Base-by-base conservation (phyloP, 2,797 vertebrate species). In the Steatocranus sp. region DNA sequence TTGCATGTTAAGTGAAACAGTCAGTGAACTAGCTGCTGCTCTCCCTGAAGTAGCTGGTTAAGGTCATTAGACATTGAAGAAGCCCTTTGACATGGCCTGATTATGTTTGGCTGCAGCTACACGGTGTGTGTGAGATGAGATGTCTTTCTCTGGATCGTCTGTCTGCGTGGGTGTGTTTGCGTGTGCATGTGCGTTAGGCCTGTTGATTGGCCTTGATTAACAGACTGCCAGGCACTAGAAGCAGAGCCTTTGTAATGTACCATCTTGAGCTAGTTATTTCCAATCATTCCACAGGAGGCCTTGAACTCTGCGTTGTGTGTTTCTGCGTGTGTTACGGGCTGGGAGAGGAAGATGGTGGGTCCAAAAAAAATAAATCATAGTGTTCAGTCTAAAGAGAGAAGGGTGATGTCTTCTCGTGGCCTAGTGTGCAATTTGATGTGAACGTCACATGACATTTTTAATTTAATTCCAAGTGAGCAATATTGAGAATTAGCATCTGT, bases 201-300 rank as follows among this genome's bases (percentile, higher is more conserved):
- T 91, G 92, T 89, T 95, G 95, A 95, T 95, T 95, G 94, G 90
- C 85, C 80, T 89, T 96, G 94, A 96, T 95, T 94, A 94, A 92
- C 88, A 87, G 89, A 90, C 92, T 84, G 79, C 86, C 77, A 86
- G 87, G 87, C 84, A 83, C 86, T 88, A 84, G 83, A 84, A 83
- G 84, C 83, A 91, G 89, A 90, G 87, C 66, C 82, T 86, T 83
- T 89, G 76, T 89, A 85, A 86, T 81, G 70, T 75, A 54, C 92
- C 95, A 96, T 96, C 93, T 96, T 96, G 96, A 96, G 93, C 91
- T 94, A 83, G 94, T 96, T 96, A 96, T 91, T 87, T 88, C 90
- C 90, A 96, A 89, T 96, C 92, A 94, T 85, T 84, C 86, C 83
- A 56, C 53, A 76, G 83, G 70, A 92, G 90, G 83, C 84, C 88